Evolutionary conservation across 2,797 vertebrate genomes (phyloP).

Genomic region (Sus cebifrons): DNA sequence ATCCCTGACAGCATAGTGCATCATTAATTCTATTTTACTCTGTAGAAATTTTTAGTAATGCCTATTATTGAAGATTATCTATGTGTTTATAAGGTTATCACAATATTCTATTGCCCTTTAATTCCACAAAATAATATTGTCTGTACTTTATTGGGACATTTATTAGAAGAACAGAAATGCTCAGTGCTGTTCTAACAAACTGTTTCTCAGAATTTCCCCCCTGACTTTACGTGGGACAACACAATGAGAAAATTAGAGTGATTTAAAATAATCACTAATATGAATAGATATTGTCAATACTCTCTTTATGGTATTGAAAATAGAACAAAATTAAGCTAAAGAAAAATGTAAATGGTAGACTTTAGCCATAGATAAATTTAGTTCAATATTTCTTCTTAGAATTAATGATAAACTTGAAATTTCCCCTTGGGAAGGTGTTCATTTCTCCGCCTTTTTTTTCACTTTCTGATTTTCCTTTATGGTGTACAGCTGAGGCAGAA

Average conservation of each 20-base stretch:
- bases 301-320: constrained; percentile 59
- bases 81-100: background rate
- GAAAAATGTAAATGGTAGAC: constrained; percentile 64
- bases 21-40: constrained; percentile 5
- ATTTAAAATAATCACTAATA: constrained; percentile 63
- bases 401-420: constrained; percentile 49
- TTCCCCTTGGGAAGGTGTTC: background rate
- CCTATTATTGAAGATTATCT: background rate
- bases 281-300: constrained; percentile 37
- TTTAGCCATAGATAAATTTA: constrained; percentile 1
- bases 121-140: constrained; percentile 9
- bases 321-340: background rate
- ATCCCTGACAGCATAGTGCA: background rate
- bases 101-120: background rate
- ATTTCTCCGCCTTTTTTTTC: background rate
- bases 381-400: constrained; percentile 28
- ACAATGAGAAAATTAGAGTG: constrained; percentile 13
- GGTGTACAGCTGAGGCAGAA: background rate
- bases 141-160: constrained; percentile 1
- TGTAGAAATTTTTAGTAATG: background rate
- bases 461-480: constrained; percentile 53
- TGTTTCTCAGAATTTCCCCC: background rate
- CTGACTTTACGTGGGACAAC: constrained; percentile 62
- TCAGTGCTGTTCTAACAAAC: background rate
- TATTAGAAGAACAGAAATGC: constrained; percentile 65